phyloP scores from a whole-genome alignment of 2,797 vertebrate genomes.

The Monodelphis domestica region DNA sequence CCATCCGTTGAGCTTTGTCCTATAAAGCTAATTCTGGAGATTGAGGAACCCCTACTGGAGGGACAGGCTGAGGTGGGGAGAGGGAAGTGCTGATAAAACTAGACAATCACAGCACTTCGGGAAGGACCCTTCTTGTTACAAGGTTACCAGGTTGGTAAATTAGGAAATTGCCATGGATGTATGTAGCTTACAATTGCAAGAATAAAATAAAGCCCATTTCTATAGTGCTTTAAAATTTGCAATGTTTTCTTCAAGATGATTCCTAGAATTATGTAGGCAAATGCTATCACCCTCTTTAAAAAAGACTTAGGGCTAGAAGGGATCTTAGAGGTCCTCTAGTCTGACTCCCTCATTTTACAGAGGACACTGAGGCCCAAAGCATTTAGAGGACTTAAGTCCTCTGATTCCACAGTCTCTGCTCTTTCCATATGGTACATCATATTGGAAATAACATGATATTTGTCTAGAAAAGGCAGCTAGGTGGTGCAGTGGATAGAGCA shows the following conservation, averaged over 20 bases:
- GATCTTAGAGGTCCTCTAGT: neutral
- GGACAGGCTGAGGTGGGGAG: neutral
- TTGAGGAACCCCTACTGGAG: neutral
- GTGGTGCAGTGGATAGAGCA: no score
- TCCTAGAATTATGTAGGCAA: neutral
- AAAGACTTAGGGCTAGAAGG: neutral
- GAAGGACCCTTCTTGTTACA: neutral
- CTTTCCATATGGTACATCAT: neutral
- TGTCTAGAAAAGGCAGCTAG: neutral
- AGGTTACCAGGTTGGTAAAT: neutral
- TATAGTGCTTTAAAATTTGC: neutral
- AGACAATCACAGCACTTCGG: neutral
- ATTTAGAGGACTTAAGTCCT: neutral
- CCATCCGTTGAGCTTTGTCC: accelerated
- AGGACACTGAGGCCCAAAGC: neutral
- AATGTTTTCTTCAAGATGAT: neutral
- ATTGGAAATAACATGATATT: neutral
- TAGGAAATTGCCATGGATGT: neutral
- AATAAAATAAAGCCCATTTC: neutral
- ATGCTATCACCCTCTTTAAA: neutral
- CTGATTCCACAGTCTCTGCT: neutral
- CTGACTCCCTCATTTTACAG: neutral
- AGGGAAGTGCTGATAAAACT: neutral
- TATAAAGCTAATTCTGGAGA: neutral
- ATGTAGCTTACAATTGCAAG: neutral